A percentile compares a stretch with the other conserved stretches of the same genome.
Conservation (phyloP, 2,113 vertebrate genomes). For the Vulpes vulpes region DNA sequence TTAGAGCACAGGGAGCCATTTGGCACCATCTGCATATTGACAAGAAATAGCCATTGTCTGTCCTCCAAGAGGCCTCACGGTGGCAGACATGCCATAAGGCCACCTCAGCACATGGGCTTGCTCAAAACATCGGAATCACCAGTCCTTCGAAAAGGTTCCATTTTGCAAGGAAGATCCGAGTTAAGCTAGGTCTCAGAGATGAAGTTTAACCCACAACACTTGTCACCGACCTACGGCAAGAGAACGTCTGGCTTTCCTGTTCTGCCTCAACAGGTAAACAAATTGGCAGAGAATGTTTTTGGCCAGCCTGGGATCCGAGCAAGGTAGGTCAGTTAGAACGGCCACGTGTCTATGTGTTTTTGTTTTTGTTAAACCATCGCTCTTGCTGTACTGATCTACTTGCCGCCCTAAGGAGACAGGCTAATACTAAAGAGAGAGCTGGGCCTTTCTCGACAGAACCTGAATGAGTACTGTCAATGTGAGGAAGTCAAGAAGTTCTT, state of each 20-base stretch:
- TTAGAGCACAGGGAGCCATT: not conserved
- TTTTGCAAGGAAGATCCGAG: not conserved
- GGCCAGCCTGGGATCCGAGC: not conserved
- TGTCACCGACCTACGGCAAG: not conserved
- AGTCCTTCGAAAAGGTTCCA: not conserved
- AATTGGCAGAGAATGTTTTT: not conserved
- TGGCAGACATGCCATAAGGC: rapidly evolving
- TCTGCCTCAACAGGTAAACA: not conserved
- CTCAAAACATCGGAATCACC: not conserved
- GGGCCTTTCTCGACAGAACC: rapidly evolving
- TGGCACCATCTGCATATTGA: not conserved
- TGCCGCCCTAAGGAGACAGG: not conserved
- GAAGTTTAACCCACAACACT: not conserved
- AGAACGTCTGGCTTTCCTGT: not conserved
- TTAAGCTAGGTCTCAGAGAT: not conserved
- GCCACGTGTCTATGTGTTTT: not conserved
- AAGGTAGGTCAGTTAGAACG: not conserved
- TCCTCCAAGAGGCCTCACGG: not conserved
- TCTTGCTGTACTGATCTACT: not conserved
- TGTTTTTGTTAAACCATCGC: not conserved
- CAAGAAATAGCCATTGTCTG: not conserved
- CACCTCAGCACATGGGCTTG: not conserved
- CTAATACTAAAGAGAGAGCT: not conserved
- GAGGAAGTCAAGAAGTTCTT: not conserved
- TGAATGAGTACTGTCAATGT: not conserved